Base-by-base conservation (phyloP, 2,888 invertebrate species). In the Drepana falcataria region DNA sequence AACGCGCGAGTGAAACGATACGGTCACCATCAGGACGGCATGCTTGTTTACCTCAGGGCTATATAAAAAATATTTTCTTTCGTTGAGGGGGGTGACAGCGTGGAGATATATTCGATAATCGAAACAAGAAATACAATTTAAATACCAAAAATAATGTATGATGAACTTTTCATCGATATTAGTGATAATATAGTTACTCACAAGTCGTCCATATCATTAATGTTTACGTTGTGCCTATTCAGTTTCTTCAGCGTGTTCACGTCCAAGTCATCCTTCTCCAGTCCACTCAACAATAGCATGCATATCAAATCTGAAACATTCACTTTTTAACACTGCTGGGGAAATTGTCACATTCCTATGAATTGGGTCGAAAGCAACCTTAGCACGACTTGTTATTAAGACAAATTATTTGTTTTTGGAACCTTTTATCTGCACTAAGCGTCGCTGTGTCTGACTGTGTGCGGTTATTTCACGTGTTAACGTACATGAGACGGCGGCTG, bases 351-450 rank as follows among this genome's bases (percentile, higher is more conserved):
- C 4, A 2, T 40, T 34, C 44, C 44, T 44, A 9, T 9, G 7
- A 9, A 44, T 9, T 44, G 9, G 44, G 44, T 44, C 3, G 6
- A 44, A 44, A 44, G 44, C 9, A 44, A 44, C 44, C 44, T 44
- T 44, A 44, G 44, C 44, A 7, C 9, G 9, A 41, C 4, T 41
- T 44, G 9, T 44, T 44, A 44, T 44, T 44, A 3, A 2, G 44
- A 44, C 44, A 44, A 65, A 71, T 75, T 71, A 71, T 68, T 70
- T 76, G 62, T 69, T 73, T 66, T 71, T 74, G 76, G 69, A 84
- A 89, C 89, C 89, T 88, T 90, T 87, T 88, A 83, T 83, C 65
- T 80, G 81, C 68, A 74, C 76, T 77, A 79, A 76, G 68, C 75
- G 79, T 59, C 72, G 74, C 58, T 79, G 60, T 68, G 67, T 70